Percentiles rank a stretch among this genome's conserved stretches.
phyloP scores from a whole-genome alignment of 2,888 invertebrate species.

The Plebejus anna region DNA sequence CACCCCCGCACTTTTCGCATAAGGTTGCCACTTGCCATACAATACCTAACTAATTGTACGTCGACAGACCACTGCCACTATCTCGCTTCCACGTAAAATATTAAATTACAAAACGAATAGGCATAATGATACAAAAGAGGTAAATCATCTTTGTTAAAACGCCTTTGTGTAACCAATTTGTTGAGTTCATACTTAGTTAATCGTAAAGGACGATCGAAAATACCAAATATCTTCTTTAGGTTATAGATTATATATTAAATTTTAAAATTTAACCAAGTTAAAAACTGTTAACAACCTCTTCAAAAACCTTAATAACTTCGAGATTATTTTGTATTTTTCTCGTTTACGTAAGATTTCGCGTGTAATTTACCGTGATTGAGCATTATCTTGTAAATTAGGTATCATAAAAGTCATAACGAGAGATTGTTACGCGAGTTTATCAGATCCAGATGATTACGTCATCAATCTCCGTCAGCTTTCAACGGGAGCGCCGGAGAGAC shows the following conservation, averaged over 20 bases:
- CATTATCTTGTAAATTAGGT: conserved; percentile 9
- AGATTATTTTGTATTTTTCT: not conserved
- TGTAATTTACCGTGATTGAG: not conserved
- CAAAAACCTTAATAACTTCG: not conserved
- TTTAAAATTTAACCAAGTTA: not conserved
- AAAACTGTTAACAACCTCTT: not conserved
- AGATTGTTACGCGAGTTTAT: conserved; percentile 44
- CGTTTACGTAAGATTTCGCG: not conserved
- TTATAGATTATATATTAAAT: not conserved
- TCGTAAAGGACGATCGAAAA: not conserved
- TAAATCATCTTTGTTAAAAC: conserved; percentile 10
- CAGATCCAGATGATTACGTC: conserved; percentile 72
- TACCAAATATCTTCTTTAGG: not conserved
- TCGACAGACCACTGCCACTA: conserved; percentile 55
- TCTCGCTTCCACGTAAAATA: conserved; percentile 41
- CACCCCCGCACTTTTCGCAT: conserved; percentile 60
- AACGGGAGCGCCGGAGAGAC: conserved; percentile 51
- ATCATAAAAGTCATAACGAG: conserved; percentile 23
- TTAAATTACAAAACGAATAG: conserved; percentile 38
- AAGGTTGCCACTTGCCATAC: conserved; percentile 47
- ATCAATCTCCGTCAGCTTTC: conserved; percentile 78
- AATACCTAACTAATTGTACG: conserved; percentile 75
- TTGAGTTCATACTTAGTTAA: not conserved
- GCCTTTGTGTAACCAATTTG: not conserved
- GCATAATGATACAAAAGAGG: conserved; percentile 1